Evolutionary conservation across 2,888 invertebrate genomes (phyloP).

Genomic region (Ypsolopha sequella): DNA sequence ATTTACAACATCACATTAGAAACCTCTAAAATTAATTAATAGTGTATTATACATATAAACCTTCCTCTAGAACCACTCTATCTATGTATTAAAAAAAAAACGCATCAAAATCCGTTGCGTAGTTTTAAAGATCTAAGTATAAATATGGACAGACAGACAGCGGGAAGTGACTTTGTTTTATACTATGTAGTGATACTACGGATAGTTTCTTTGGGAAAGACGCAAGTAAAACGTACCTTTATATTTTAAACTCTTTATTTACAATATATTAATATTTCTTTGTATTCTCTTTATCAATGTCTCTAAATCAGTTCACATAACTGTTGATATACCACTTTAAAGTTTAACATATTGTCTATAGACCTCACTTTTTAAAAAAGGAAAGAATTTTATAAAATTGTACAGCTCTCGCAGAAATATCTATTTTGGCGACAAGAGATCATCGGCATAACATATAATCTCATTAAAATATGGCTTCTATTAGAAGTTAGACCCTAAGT

Average conservation of each 20-base stretch:
- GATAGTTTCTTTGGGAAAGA: neutral
- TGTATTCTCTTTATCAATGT: constrained; percentile 43
- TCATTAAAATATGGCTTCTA: constrained; percentile 38
- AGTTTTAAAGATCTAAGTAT: too few species aligned
- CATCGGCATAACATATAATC: constrained; percentile 38
- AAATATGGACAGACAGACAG: too few species aligned
- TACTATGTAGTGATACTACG: too few species aligned
- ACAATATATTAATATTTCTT: constrained; percentile 69
- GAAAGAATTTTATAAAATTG: constrained; percentile 7
- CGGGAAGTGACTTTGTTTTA: too few species aligned
- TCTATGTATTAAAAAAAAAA: too few species aligned
- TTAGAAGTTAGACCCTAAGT: constrained; percentile 18
- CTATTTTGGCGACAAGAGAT: constrained; percentile 52
- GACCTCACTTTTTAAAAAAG: constrained; percentile 48
- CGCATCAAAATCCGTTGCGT: too few species aligned
- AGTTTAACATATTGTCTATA: neutral
- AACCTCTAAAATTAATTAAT: too few species aligned
- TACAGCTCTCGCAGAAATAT: constrained; percentile 17
- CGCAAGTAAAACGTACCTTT: constrained; percentile 5
- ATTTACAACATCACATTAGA: too few species aligned
- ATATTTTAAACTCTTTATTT: constrained; percentile 51
- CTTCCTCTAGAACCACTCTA: too few species aligned
- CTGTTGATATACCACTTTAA: constrained; percentile 30
- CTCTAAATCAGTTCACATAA: constrained; percentile 49
- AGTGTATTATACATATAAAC: too few species aligned